phyloP scores from a whole-genome alignment of 2,113 vertebrate species.

The Prolemur simus region DNA sequence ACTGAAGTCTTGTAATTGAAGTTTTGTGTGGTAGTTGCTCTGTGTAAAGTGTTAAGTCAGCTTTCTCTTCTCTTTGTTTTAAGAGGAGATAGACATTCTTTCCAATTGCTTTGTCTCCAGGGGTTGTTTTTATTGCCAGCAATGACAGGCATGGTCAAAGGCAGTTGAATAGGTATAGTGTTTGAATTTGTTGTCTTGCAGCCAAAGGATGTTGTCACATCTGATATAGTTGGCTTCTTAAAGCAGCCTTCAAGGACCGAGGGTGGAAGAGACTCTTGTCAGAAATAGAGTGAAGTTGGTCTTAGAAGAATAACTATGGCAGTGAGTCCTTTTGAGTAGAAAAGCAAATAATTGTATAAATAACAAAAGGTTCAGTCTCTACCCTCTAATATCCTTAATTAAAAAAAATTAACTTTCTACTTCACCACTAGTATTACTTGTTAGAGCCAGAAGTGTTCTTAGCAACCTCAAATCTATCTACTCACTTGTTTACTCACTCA shows the following conservation, averaged over 20 bases:
- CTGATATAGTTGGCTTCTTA: neutral
- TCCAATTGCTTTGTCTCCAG: neutral
- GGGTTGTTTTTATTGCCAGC: neutral
- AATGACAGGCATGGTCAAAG: neutral
- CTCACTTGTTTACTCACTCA: neutral
- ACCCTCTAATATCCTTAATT: neutral
- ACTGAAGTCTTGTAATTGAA: neutral
- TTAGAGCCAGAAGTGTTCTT: neutral
- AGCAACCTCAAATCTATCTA: neutral
- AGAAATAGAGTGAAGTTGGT: neutral
- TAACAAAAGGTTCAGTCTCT: neutral
- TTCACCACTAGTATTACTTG: neutral
- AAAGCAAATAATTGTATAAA: neutral
- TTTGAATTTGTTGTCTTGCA: neutral
- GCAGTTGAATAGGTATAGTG: neutral
- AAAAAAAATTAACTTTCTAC: neutral
- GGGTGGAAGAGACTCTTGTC: neutral
- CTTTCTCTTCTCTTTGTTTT: neutral
- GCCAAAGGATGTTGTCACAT: neutral
- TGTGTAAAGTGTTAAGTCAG: neutral
- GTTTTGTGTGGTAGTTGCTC: neutral
- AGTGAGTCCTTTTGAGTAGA: neutral
- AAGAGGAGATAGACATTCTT: neutral
- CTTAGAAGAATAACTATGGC: neutral
- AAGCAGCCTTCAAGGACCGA: neutral